Evolutionary conservation across 2,113 vertebrate species (phyloP).

Genomic region (Cnemophilus loriae): DNA sequence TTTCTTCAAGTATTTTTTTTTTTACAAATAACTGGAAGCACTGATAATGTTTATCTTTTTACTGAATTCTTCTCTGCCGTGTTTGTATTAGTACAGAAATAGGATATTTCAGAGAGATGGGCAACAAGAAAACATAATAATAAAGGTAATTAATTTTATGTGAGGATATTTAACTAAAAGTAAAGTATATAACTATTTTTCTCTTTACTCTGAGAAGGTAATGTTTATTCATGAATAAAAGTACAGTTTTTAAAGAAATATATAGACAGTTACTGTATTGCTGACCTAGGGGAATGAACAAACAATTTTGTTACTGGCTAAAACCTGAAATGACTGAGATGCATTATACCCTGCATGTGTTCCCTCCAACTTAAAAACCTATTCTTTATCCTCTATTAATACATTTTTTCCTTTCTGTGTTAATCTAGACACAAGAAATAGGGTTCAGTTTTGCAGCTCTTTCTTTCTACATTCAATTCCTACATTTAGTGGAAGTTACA

Average conservation of each 20-base stretch:
- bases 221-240: background rate
- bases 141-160: slow-evolving; percentile 75
- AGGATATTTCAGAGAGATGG: slow-evolving; percentile 89
- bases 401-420: background rate
- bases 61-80: background rate
- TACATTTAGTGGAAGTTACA: background rate
- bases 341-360: background rate
- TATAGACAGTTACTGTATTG: background rate
- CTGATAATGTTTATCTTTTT: background rate
- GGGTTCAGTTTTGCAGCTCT: background rate
- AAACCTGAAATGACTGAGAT: background rate
- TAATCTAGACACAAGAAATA: background rate
- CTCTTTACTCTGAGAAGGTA: background rate
- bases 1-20: background rate
- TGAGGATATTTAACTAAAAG: background rate
- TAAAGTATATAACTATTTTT: background rate
- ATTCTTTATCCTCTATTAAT: background rate
- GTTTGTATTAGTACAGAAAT: slow-evolving; percentile 71
- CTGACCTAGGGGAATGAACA: background rate
- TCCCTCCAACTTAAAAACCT: background rate
- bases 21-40: background rate
- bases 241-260: background rate
- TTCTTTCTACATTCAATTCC: background rate
- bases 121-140: slow-evolving; percentile 88
- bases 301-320: background rate